Percentiles rank a stretch among this genome's conserved stretches.
phyloP scores from a whole-genome alignment of 2,888 invertebrate species.

The Chymomyza amoena region DNA sequence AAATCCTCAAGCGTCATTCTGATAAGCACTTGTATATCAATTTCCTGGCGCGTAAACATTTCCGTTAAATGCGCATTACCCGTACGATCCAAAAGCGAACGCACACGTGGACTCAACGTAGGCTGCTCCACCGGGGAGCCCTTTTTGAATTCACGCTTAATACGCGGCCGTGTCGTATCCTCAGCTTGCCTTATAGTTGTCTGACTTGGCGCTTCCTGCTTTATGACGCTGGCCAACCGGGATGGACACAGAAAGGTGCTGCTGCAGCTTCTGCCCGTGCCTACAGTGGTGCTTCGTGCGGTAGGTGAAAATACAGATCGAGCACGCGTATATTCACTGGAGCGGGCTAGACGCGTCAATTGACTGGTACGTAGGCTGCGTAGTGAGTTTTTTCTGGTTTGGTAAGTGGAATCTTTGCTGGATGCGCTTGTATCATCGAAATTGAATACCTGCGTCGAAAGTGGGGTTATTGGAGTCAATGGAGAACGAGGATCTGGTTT shows the following conservation, averaged over 20 bases:
- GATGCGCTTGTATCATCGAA: constrained; percentile 38
- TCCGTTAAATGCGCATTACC: constrained; percentile 58
- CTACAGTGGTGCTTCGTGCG: constrained; percentile 26
- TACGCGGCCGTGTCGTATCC: not conserved
- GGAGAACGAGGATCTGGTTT: constrained; percentile 60
- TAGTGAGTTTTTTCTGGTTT: not conserved
- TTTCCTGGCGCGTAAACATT: constrained; percentile 67
- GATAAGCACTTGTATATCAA: constrained; percentile 60
- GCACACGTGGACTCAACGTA: constrained; percentile 54
- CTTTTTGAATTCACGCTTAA: constrained; percentile 30
- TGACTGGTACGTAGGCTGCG: not conserved
- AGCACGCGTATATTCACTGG: constrained; percentile 37
- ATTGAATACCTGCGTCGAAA: constrained; percentile 46
- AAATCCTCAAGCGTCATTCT: constrained; percentile 60
- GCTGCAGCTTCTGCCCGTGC: not conserved
- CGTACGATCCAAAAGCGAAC: constrained; percentile 46
- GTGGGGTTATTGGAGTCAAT: constrained; percentile 61
- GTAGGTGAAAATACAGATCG: constrained; percentile 50
- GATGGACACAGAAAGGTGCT: not conserved
- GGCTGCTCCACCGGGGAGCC: constrained; percentile 54
- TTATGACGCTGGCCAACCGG: not conserved
- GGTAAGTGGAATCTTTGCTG: not conserved
- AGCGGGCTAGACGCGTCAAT: not conserved
- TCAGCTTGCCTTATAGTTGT: not conserved
- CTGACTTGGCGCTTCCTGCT: not conserved